Percentiles rank a stretch among this genome's conserved stretches.
These are phyloP conservation scores for Drosophila tropicalis DNA, from an alignment of 1,140 invertebrate genomes.

Conservation along the genomic window DNA sequence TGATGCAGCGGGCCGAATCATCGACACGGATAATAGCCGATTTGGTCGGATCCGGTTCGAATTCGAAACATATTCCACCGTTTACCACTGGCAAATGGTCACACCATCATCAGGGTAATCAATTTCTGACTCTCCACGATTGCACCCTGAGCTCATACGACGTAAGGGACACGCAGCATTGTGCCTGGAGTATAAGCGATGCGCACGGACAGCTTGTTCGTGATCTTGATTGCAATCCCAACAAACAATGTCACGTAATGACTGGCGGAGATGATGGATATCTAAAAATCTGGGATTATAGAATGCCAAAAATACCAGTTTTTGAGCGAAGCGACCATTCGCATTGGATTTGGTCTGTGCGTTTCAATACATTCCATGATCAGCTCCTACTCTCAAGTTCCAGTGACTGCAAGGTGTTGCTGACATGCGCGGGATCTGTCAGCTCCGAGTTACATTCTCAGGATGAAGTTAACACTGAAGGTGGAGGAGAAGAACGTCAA, in stretches of 20 bases:
- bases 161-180: constrained; percentile 88
- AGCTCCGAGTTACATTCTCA: constrained; percentile 88
- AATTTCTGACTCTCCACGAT: constrained; percentile 92
- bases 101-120: constrained; percentile 93
- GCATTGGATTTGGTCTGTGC: constrained; percentile 98
- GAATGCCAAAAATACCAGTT: constrained; percentile 91
- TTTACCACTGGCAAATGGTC: constrained; percentile 96
- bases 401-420: constrained; percentile 95
- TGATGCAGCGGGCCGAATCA: constrained; percentile 85
- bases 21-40: constrained; percentile 82
- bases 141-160: constrained; percentile 94
- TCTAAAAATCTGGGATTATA: constrained; percentile 97
- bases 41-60: constrained; percentile 50
- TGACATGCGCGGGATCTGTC: constrained; percentile 93
- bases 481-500: constrained; percentile 85
- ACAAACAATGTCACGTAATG: constrained; percentile 96
- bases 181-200: constrained; percentile 92
- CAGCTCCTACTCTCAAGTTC: constrained; percentile 97
- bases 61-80: constrained; percentile 87
- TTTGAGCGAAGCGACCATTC: constrained; percentile 94
- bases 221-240: constrained; percentile 98
- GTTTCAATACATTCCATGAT: constrained; percentile 98
- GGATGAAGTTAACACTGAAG: constrained; percentile 28
- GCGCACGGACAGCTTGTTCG: constrained; percentile 94
- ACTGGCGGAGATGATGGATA: constrained; percentile 98